phyloP scores from a whole-genome alignment of 1,140 invertebrate genomes.

The Zaprionus lachaisei region DNA sequence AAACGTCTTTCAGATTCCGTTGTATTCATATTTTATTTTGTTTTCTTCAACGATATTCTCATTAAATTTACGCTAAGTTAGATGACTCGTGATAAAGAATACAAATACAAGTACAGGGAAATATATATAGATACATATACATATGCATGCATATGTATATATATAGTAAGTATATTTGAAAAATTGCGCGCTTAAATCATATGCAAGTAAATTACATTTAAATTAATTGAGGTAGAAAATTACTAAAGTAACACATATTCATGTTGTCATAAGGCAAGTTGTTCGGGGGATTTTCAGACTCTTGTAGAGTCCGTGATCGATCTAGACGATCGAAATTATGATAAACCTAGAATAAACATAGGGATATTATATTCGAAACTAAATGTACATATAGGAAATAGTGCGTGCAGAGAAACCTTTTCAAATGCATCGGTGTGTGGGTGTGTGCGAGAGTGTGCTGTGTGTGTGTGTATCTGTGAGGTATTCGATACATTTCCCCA shows the following conservation, averaged over 20 bases:
- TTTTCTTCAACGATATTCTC: conserved; percentile 30
- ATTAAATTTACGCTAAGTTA: conserved; percentile 49
- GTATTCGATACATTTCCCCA: conserved; percentile 58
- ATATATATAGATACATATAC: conserved; percentile 24
- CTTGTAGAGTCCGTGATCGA: conserved; percentile 71
- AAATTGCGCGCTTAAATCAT: conserved; percentile 69
- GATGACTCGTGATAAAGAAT: conserved; percentile 48
- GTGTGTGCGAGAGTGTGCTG: conserved; percentile 44
- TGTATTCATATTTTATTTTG: conserved; percentile 2
- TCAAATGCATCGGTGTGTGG: conserved; percentile 10
- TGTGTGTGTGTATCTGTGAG: conserved; percentile 46
- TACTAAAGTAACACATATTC: conserved; percentile 80
- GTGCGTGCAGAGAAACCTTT: conserved; percentile 36
- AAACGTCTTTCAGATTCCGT: conserved; percentile 13
- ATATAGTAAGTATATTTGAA: conserved; percentile 21
- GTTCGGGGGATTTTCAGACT: conserved; percentile 47
- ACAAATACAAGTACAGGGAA: conserved; percentile 31
- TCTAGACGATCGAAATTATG: conserved; percentile 62
- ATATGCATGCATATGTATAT: conserved; percentile 18
- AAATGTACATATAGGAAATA: conserved; percentile 38
- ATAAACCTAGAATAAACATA: conserved; percentile 51
- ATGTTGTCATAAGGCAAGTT: conserved; percentile 74
- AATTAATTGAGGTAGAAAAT: conserved; percentile 81
- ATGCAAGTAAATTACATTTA: conserved; percentile 70
- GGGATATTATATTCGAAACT: conserved; percentile 36